Evolutionary conservation across 2,888 invertebrate genomes (phyloP).

Genomic region (Calameuta idolon): DNA sequence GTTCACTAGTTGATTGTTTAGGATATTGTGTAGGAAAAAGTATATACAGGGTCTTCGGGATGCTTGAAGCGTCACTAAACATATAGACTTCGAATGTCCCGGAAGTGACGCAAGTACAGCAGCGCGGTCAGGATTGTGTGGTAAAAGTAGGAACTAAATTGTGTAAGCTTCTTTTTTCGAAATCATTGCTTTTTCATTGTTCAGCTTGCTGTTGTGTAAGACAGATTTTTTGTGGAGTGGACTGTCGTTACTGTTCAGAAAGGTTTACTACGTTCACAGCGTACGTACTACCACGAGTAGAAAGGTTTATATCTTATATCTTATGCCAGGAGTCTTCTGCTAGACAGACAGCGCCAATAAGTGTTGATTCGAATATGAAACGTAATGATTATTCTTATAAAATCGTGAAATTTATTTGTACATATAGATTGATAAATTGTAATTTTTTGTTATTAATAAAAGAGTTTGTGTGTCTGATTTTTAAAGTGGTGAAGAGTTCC

Average conservation of each 20-base stretch:
- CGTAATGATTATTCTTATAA: not conserved
- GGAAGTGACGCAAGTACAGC: not conserved
- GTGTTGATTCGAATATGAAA: not conserved
- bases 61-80: not conserved
- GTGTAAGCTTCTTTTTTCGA: not conserved
- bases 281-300: not conserved
- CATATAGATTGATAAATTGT: not conserved
- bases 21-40: not conserved
- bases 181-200: not conserved
- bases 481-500: not conserved
- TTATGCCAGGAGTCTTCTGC: slow-evolving; percentile 32
- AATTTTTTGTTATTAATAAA: not conserved
- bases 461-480: not conserved
- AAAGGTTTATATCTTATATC: not conserved
- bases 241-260: not conserved
- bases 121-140: not conserved
- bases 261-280: not conserved
- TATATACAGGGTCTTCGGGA: not conserved
- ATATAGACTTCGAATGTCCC: not conserved
- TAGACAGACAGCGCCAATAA: slow-evolving; percentile 17
- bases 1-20: not conserved
- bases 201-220: not conserved
- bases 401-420: not conserved
- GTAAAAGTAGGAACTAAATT: not conserved
- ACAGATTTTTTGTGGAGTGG: not conserved